A percentile compares a stretch with the other conserved stretches of the same genome.
Evolutionary conservation across 2,797 vertebrate species (phyloP).

Genomic region (Gallirallus australis): DNA sequence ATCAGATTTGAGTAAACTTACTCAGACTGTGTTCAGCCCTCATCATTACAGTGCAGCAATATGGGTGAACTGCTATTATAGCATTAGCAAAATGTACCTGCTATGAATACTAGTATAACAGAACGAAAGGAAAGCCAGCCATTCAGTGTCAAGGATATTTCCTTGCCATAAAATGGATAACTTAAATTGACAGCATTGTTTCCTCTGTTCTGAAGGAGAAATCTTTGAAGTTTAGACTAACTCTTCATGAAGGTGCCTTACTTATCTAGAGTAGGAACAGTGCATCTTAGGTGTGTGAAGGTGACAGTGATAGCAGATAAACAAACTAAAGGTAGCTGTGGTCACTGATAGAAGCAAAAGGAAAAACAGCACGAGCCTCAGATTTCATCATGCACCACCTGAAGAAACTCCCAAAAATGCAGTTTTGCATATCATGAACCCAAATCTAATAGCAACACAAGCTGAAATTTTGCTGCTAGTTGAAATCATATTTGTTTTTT

Average conservation of each 20-base stretch:
- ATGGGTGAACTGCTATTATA: neutral
- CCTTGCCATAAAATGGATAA: neutral
- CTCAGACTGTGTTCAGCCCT: neutral
- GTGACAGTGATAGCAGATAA: neutral
- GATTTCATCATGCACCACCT: neutral
- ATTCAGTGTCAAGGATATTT: neutral
- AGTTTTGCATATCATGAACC: neutral
- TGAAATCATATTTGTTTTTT: neutral
- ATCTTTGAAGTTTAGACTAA: neutral
- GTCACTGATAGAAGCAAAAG: neutral
- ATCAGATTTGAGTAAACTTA: neutral
- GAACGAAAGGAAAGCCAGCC: neutral
- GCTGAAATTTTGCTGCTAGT: neutral
- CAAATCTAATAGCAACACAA: neutral
- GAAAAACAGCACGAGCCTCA: neutral
- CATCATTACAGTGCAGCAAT: neutral
- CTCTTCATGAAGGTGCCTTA: neutral
- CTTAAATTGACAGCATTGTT: neutral
- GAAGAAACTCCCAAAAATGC: neutral
- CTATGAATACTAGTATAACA: neutral
- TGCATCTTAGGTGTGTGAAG: accelerated
- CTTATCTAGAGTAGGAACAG: neutral
- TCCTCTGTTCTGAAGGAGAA: neutral
- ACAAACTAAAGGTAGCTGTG: neutral
- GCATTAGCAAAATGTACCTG: neutral